A percentile compares a stretch with the other conserved stretches of the same genome.
These are phyloP conservation scores for Dryas iulia DNA, from an alignment of 1,140 invertebrate species.

Conservation along the genomic window DNA sequence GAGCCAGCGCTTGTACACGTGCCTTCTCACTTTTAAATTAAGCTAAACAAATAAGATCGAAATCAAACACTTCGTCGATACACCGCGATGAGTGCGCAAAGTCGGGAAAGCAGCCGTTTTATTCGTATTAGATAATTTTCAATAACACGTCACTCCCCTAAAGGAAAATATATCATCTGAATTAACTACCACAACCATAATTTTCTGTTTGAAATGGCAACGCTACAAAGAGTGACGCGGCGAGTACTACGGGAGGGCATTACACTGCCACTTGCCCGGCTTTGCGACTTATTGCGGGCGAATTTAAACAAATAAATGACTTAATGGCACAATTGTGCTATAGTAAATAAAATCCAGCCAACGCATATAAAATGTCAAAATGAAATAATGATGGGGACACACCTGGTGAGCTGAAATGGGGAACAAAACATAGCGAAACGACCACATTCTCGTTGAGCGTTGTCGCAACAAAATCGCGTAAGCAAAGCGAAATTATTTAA, in stretches of 20 bases:
- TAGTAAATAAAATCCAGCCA: slow-evolving; percentile 61
- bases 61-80: slow-evolving; percentile 36
- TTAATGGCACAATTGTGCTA: slow-evolving; percentile 46
- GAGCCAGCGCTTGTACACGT: slow-evolving; percentile 33
- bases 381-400: slow-evolving; percentile 60
- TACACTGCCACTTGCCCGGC: slow-evolving; percentile 29
- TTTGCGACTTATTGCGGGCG: slow-evolving; percentile 24
- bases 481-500: slow-evolving; percentile 25
- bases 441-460: slow-evolving; percentile 11
- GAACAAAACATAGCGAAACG: background rate
- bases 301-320: slow-evolving; percentile 16
- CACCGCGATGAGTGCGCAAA: slow-evolving; percentile 35
- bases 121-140: slow-evolving; percentile 41
- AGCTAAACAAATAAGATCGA: slow-evolving; percentile 75
- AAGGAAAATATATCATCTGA: slow-evolving; percentile 72
- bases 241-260: slow-evolving; percentile 33
- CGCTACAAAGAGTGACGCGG: slow-evolving; percentile 54
- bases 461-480: slow-evolving; percentile 29
- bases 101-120: slow-evolving; percentile 29
- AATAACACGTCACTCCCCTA: slow-evolving; percentile 56
- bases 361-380: slow-evolving; percentile 62
- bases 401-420: slow-evolving; percentile 24
- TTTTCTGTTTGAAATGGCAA: slow-evolving; percentile 71
- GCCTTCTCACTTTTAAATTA: slow-evolving; percentile 64
- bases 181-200: slow-evolving; percentile 78